A percentile compares a stretch with the other conserved stretches of the same genome.
These are phyloP conservation scores for Argyra leucocephala DNA, from an alignment of 2,888 invertebrate species.

Conservation along the genomic window DNA sequence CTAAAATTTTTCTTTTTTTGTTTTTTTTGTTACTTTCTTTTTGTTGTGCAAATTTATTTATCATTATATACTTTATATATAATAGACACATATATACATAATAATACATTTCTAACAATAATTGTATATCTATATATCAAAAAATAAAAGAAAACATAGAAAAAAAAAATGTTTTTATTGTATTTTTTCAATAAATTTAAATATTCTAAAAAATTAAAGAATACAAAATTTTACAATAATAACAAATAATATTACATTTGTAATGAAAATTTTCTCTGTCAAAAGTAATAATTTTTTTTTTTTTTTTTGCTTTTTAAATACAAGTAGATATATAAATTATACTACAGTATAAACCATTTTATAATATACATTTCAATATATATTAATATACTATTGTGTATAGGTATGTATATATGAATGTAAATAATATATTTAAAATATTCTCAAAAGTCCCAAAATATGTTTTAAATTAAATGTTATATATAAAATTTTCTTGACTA, in stretches of 20 bases:
- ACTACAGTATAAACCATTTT: background rate
- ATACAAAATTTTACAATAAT: too few relatives aligned
- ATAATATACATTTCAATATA: background rate
- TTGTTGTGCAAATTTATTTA: too few relatives aligned
- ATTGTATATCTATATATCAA: too few relatives aligned
- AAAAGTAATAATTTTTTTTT: too few relatives aligned
- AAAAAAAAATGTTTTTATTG: background rate
- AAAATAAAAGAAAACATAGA: background rate
- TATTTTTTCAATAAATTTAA: background rate
- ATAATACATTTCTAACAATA: too few relatives aligned
- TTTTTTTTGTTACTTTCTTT: background rate
- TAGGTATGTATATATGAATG: background rate
- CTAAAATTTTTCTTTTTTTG: background rate
- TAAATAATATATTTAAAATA: background rate
- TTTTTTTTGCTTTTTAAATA: too few relatives aligned
- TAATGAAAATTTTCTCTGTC: too few relatives aligned
- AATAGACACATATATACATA: too few relatives aligned
- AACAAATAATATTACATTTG: too few relatives aligned
- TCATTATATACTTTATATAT: too few relatives aligned
- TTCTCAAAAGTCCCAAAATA: constrained; percentile 3
- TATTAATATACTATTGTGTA: background rate
- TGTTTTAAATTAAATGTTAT: background rate
- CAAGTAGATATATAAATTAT: background rate
- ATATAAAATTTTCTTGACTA: background rate
- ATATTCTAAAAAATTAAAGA: too few relatives aligned